Percentiles rank a stretch among this genome's conserved stretches.
Conservation (phyloP, 2,888 invertebrate genomes). For the Drosophila kuntzei region DNA sequence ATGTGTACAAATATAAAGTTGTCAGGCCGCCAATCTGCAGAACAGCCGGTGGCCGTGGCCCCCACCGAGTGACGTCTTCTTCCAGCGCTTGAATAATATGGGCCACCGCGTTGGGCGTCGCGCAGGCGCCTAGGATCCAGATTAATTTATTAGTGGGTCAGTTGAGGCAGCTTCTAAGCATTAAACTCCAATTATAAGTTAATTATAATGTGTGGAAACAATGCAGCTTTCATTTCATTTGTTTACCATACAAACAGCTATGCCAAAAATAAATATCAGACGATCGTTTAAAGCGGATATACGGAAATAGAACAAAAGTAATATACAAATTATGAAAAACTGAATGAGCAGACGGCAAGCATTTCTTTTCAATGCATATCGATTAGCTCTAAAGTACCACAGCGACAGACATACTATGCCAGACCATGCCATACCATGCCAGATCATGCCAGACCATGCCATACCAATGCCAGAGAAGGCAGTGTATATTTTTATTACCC, state of each 20-base stretch:
- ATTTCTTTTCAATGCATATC: conserved; percentile 46
- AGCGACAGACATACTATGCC: conserved; percentile 15
- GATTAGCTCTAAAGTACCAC: conserved; percentile 41
- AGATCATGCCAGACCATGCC: not conserved
- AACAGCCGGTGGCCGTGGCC: conserved; percentile 52
- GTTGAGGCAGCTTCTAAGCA: not conserved
- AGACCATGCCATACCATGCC: not conserved
- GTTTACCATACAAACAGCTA: conserved; percentile 22
- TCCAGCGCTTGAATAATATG: conserved; percentile 20
- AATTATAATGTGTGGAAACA: conserved; percentile 8
- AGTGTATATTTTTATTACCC: conserved; percentile 54
- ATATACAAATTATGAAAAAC: conserved; percentile 54
- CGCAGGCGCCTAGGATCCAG: conserved; percentile 29
- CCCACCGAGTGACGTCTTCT: conserved; percentile 44
- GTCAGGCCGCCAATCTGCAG: conserved; percentile 40
- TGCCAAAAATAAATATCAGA: conserved; percentile 38
- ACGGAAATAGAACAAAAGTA: conserved; percentile 50
- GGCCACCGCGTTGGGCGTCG: conserved; percentile 58
- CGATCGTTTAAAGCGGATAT: conserved; percentile 48
- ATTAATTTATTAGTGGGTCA: conserved; percentile 37
- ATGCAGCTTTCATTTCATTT: conserved; percentile 23
- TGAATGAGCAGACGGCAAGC: conserved; percentile 9
- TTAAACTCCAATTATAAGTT: conserved; percentile 2
- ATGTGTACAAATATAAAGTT: conserved; percentile 5
- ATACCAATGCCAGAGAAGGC: conserved; percentile 4